These are phyloP conservation scores for Ariopsis seemanni DNA, from an alignment of 2,113 vertebrate genomes.

Conservation along the genomic window DNA sequence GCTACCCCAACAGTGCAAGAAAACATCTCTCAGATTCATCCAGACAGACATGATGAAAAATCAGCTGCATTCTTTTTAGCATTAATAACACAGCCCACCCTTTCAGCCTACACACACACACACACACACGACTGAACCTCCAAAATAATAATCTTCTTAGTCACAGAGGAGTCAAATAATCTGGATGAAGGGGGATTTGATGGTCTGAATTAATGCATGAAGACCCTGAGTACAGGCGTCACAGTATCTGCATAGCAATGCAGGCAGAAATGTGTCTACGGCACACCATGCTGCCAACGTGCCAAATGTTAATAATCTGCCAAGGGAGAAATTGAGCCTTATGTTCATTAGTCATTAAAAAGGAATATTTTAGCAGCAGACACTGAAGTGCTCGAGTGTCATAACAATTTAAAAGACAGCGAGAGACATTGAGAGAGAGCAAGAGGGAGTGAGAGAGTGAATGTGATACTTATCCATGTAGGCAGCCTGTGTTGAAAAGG, in stretches of 20 bases:
- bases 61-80: slow-evolving; percentile 2
- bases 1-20: no score
- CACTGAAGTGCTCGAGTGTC: slow-evolving; percentile 50
- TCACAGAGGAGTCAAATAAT: slow-evolving; percentile 58
- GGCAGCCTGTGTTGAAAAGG: slow-evolving; percentile 42
- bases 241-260: slow-evolving; percentile 49
- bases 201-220: slow-evolving; percentile 55
- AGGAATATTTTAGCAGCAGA: slow-evolving; percentile 57
- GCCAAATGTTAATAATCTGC: slow-evolving; percentile 60
- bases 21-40: not conserved
- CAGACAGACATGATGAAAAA: slow-evolving; percentile 10
- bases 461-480: slow-evolving; percentile 44
- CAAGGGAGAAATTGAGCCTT: slow-evolving; percentile 54
- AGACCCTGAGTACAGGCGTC: slow-evolving; percentile 46
- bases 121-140: slow-evolving; percentile 15
- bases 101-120: not conserved
- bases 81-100: slow-evolving; percentile 2
- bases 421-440: slow-evolving; percentile 28
- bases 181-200: slow-evolving; percentile 56
- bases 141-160: slow-evolving; percentile 51
- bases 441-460: slow-evolving; percentile 23
- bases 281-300: slow-evolving; percentile 38
- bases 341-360: slow-evolving; percentile 62
- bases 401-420: slow-evolving; percentile 56
- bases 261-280: slow-evolving; percentile 28